Percentiles rank a stretch among this genome's conserved stretches.
These are phyloP conservation scores for Psophia crepitans DNA, from an alignment of 2,113 vertebrate genomes.

Conservation along the genomic window DNA sequence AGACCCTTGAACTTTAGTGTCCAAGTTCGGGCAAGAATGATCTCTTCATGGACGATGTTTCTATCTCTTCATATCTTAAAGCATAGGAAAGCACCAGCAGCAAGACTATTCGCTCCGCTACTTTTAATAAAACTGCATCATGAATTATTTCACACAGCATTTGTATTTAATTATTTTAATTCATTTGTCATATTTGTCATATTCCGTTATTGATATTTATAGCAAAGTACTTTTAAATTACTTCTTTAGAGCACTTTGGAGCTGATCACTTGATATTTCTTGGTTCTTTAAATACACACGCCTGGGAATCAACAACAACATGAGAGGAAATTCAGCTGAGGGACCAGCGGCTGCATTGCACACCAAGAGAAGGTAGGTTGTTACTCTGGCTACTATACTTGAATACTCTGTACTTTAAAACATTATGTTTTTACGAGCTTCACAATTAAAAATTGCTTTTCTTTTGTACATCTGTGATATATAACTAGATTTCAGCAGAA, in stretches of 20 bases:
- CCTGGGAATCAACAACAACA: background rate
- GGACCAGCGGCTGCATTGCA: background rate
- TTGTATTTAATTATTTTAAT: background rate
- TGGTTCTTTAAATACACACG: background rate
- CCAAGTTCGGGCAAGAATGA: background rate
- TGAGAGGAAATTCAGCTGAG: background rate
- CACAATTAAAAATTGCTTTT: background rate
- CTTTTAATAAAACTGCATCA: background rate
- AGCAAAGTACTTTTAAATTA: background rate
- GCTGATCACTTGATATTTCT: background rate
- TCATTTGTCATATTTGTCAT: background rate
- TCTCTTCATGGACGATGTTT: background rate
- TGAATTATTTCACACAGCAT: background rate
- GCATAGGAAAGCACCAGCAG: background rate
- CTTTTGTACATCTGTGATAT: background rate
- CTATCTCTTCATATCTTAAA: background rate
- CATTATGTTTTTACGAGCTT: background rate
- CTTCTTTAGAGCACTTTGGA: background rate
- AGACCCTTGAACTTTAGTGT: background rate
- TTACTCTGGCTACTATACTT: background rate
- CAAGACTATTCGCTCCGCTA: background rate
- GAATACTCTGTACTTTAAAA: background rate
- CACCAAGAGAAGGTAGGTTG: background rate
- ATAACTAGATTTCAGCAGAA: background rate
- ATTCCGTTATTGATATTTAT: background rate